Conservation (phyloP, 2,113 vertebrate genomes). For the Paramisgurnus dabryanus region DNA sequence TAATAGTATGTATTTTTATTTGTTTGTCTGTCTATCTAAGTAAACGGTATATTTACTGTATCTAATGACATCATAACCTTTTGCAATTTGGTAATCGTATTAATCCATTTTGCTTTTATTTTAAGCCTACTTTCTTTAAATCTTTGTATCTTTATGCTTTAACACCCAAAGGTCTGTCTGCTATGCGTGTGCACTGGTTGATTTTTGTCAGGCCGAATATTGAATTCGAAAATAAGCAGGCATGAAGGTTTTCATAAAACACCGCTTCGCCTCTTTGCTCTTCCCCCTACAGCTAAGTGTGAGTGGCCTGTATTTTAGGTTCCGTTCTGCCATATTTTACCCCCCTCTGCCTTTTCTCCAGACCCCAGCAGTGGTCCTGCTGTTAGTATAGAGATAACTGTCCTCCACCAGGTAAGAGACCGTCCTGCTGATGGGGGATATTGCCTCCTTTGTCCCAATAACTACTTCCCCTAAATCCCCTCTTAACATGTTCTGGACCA, state of each 20-base stretch:
- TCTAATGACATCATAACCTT: too few species aligned
- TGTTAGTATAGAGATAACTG: constrained; percentile 76
- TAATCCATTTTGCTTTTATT: too few species aligned
- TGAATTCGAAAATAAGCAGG: constrained; percentile 68
- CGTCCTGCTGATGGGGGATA: constrained; percentile 75
- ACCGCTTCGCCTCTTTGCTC: constrained; percentile 18
- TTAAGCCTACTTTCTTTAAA: neutral
- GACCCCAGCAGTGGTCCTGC: constrained; percentile 62
- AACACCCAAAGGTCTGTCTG: constrained; percentile 32
- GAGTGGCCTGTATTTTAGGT: constrained; percentile 42
- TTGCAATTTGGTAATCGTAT: too few species aligned
- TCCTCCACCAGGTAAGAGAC: constrained; percentile 67
- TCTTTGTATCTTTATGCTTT: constrained; percentile 29
- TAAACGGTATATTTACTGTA: too few species aligned
- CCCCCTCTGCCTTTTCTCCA: constrained; percentile 34
- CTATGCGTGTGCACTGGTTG: constrained; percentile 57
- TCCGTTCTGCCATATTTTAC: constrained; percentile 47
- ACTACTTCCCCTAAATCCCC: constrained; percentile 77
- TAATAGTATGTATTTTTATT: too few species aligned
- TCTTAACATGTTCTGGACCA: constrained; percentile 72
- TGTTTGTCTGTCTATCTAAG: too few species aligned
- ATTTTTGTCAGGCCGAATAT: constrained; percentile 64
- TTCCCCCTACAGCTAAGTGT: constrained; percentile 35
- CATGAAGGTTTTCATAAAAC: constrained; percentile 49
- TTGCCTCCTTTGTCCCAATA: constrained; percentile 78